Base-by-base conservation (phyloP, 1,140 invertebrate genomes). In the Aphelinus atriplicis region DNA sequence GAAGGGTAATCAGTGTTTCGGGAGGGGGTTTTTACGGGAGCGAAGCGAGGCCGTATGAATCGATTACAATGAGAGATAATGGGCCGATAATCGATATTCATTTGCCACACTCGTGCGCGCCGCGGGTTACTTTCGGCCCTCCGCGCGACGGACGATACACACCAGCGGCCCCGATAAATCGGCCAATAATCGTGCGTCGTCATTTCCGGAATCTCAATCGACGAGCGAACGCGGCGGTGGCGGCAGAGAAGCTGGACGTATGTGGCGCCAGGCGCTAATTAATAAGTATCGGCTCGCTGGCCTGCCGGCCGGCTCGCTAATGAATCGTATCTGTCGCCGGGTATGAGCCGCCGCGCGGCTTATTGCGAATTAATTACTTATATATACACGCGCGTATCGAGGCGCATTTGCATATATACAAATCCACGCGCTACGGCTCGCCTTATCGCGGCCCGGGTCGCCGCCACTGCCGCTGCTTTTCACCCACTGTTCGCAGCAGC, bases 321-420 rank as follows among this genome's bases (percentile, higher is more conserved):
- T 86, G 85, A 87, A 87, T 86, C 81, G 84, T 83, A 81, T 80
- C 82, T 82, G 80, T 81, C 79, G 77, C 78, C 26, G 42, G 57
- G 48, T 78, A 81, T 80, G 81, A 80, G 47, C 57, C 43, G 10
- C 26, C 45, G 2, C 77, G 76, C 80, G 78, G 74, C 79, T 84
- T 83, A 86, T 86, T 84, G 82, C 82, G 80, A 87, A 87, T 86
- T 86, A 87, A 87, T 86, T 87, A 85, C 84, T 85, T 86, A 83
- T 86, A 87, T 86, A 76, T 58, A 63, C 60, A 65, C 72, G 78
- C 79, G 80, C 76, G 80, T 67, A 75, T 73, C 74, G 74, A 26
- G 26, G 71, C 69, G 70, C 53, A 73, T 71, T 74, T 74, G 64
- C 64, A 48, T 73, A 76, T 78, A 76, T 78, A 77, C 64, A 77